Conservation (phyloP, 2,888 invertebrate species). For the Cyclophora albipunctata region DNA sequence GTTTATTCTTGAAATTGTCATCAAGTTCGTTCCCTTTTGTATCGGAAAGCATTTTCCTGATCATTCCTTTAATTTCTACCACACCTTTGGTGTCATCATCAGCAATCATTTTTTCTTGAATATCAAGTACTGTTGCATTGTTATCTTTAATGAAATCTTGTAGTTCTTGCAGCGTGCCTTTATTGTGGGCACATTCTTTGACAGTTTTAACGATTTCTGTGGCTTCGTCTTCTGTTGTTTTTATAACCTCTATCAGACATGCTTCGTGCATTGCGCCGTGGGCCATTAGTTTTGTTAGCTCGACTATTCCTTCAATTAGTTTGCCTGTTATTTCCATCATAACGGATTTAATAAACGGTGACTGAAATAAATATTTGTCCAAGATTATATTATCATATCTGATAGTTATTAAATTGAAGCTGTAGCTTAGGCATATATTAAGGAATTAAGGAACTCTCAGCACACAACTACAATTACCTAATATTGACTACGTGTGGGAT, state of each 20-base stretch:
- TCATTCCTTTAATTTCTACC: conserved; percentile 37
- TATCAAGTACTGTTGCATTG: conserved; percentile 55
- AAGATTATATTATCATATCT: too few relatives aligned
- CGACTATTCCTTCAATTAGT: conserved; percentile 53
- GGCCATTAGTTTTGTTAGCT: conserved; percentile 59
- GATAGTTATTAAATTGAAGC: too few relatives aligned
- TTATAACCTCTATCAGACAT: conserved; percentile 64
- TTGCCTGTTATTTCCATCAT: conserved; percentile 63
- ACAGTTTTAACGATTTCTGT: conserved; percentile 36
- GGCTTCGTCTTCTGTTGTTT: conserved; percentile 57
- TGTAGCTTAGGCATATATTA: too few relatives aligned
- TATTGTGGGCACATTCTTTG: conserved; percentile 37
- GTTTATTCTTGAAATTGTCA: conserved; percentile 34
- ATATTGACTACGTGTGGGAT: too few relatives aligned
- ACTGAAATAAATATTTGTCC: conserved; percentile 37
- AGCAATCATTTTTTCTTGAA: conserved; percentile 10
- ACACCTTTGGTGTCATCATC: conserved; percentile 19
- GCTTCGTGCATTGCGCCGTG: conserved; percentile 72
- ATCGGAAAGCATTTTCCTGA: conserved; percentile 43
- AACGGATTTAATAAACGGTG: conserved; percentile 53
- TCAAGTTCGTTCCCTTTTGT: conserved; percentile 30
- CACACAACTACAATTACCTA: conserved; percentile 2
- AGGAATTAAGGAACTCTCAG: too few relatives aligned
- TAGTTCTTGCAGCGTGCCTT: conserved; percentile 26
- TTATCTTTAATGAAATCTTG: conserved; percentile 37